Evolutionary conservation across 1,140 invertebrate species (phyloP), one percentile per base, ranked within the genome.

Genomic region (Hycleus phaleratus): DNA sequence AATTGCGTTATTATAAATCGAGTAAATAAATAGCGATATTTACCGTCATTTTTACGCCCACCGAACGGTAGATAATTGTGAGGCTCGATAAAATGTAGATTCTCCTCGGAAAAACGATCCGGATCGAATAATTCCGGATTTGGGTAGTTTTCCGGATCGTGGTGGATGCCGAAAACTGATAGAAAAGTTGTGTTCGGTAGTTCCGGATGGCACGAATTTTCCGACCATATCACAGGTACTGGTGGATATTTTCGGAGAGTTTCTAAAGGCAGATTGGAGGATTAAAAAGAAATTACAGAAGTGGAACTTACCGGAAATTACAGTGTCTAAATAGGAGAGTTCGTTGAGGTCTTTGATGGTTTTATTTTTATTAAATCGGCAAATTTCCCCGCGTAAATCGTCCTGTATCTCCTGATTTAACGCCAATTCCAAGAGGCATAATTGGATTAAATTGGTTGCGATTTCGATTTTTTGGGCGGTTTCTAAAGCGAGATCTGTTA

Each of bases 81-180:
- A 9, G 49, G 18, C 26, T 61, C 53, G 24, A 61, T 51, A 46
- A 44, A 73, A 25, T 42, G 58, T 11, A 47, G 42, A 51, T 62
- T 66, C 42, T 65, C 63, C 45, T 65, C 59, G 7, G 39, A 46
- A 50, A 68, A 68, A 51, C 67, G 26, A 46, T 68, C 67, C 7
- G 64, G 64, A 71, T 58, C 76, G 61, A 65, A 65, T 10, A 39
- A 24, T 57, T 65, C 64, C 8, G 64, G 58, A 50, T 65, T 60
- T 2, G 57, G 9, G 66, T 61, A 42, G 60, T 77, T 70, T 18
- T 78, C 67, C 3, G 78, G 76, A 72, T 86, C 79, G 40, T 77
- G 68, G 60, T 88, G 85, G 12, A 86, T 74, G 38, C 75, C 76
- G 57, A 77, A 78, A 3, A 74, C 58, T 12, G 78, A 76, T 32